Base-by-base conservation (phyloP, 2,113 vertebrate genomes). In the Nycticryphes semicollaris region DNA sequence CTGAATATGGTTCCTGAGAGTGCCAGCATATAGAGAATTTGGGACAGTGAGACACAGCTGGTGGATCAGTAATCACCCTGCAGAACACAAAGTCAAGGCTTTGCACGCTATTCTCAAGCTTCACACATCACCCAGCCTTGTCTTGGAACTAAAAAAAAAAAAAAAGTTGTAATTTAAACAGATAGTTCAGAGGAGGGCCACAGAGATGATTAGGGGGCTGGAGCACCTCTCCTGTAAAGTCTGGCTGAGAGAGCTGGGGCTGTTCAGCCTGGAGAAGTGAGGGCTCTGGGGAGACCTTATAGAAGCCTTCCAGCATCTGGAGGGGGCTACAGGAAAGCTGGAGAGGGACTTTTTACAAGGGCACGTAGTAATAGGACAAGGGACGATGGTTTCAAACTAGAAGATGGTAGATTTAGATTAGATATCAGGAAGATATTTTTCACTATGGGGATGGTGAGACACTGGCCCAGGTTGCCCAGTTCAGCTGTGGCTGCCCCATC, bases 1-100 rank as follows among this genome's bases (percentile, higher is more conserved):
- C 35, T 30, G 24, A n/a, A 3, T 2, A 3, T 2, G 4, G n/a
- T 2, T 76, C 67, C 76, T 7, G 7, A 66, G 10, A 31, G 14
- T 6, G 23, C 7, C 60, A 67, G 27, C 41, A 28, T 27, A 39
- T 11, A 53, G 12, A 62, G 10, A 77, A 31, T 10, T 43, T 15
- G 33, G 60, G 62, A 68, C 12, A 76, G 13, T 4, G 1, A 33
- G 64, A 76, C 68, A 43, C 27, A 80, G 63, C 25, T 30, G 19
- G 25, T 8, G 20, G 23, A 4, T 68, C 37, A 37, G 47, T 16
- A 48, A 30, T 22, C 3, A 1, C 37, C 14, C 43, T 53, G 63
- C 63, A 81, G 47, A 76, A 68, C 73, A 67, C 17, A 53, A 28
- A 73, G 8, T 15, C 43, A 68, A 45, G 16, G 45, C 33, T 76